These are phyloP conservation scores for Lymantria monacha DNA, from an alignment of 2,888 invertebrate species.

Conservation along the genomic window DNA sequence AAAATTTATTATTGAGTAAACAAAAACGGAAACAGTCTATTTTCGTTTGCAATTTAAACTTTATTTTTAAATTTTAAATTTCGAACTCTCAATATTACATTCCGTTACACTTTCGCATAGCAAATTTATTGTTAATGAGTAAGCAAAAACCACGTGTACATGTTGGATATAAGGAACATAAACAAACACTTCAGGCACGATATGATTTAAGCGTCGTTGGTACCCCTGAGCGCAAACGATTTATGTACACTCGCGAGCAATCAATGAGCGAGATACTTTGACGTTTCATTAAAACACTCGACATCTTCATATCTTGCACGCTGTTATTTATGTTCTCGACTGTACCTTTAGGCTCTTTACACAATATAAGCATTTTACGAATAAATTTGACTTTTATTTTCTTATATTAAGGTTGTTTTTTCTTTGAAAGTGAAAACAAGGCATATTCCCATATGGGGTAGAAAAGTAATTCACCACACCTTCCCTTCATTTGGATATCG, in stretches of 20 bases:
- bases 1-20: no score
- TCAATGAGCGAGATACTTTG: conserved; percentile 69
- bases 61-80: not conserved
- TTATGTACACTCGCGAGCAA: conserved; percentile 52
- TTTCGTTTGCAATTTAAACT: not conserved
- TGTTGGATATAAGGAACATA: conserved; percentile 26
- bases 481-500: no score
- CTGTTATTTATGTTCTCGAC: conserved; percentile 65
- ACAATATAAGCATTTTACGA: conserved; percentile 22
- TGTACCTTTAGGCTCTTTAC: conserved; percentile 56
- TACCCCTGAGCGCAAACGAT: conserved; percentile 47
- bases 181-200: conserved; percentile 49
- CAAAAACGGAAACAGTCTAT: no score
- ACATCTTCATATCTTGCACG: conserved; percentile 74
- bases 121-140: conserved; percentile 33
- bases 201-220: conserved; percentile 44
- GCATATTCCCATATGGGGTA: no score
- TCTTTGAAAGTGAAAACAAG: not conserved
- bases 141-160: conserved; percentile 27
- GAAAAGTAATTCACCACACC: no score
- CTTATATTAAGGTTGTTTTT: not conserved
- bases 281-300: conserved; percentile 74
- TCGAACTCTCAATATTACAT: not conserved
- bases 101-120: conserved; percentile 5
- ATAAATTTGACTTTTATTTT: conserved; percentile 9